These are phyloP conservation scores for Chionomys nivalis DNA, from an alignment of 2,113 vertebrate genomes.

Conservation along the genomic window DNA sequence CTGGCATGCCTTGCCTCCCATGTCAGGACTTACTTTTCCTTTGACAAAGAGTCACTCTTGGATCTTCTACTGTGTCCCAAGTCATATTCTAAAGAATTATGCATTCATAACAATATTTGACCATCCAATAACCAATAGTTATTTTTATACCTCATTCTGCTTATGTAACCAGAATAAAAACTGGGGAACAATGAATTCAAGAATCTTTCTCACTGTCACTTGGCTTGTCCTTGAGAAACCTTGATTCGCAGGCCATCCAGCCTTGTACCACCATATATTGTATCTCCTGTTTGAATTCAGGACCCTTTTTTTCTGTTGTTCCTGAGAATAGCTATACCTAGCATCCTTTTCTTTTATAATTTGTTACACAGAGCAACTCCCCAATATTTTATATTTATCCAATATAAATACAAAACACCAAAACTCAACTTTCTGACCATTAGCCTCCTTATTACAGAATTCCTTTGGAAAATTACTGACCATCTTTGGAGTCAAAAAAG, in stretches of 20 bases:
- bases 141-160: neutral
- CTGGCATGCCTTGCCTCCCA: neutral
- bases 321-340: neutral
- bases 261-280: neutral
- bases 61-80: neutral
- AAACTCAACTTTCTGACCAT: constrained; percentile 23
- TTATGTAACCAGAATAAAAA: neutral
- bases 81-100: neutral
- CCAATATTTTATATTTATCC: neutral
- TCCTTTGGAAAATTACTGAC: neutral
- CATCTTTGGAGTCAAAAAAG: neutral
- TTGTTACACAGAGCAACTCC: neutral
- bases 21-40: neutral
- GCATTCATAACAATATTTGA: neutral
- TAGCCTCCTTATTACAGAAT: neutral
- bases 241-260: neutral
- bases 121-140: neutral
- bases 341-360: neutral
- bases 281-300: neutral
- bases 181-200: neutral
- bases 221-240: neutral
- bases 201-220: neutral
- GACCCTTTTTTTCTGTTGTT: neutral
- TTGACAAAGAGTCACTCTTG: neutral
- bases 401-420: no score